phyloP scores from a whole-genome alignment of 2,113 vertebrate genomes.

The Sminthopsis crassicaudata region DNA sequence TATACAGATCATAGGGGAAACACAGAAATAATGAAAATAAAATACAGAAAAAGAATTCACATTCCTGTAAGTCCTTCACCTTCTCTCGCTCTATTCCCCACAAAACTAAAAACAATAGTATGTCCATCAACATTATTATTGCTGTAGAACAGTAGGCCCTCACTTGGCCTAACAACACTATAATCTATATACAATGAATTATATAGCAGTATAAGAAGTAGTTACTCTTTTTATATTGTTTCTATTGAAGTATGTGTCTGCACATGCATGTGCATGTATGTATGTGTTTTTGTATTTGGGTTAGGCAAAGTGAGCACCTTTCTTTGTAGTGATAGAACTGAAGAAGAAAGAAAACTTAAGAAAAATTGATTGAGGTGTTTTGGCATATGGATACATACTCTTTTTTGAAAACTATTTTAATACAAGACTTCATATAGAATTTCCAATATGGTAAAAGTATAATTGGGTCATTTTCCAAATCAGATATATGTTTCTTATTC shows the following conservation, averaged over 20 bases:
- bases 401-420: conserved; percentile 36
- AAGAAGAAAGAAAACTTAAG: neutral
- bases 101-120: neutral
- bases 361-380: conserved; percentile 14
- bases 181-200: neutral
- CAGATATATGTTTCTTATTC: neutral
- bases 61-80: too few species aligned
- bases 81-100: too few species aligned
- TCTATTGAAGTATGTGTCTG: neutral
- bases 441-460: conserved; percentile 32
- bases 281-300: neutral
- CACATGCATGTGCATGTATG: too few species aligned
- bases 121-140: neutral
- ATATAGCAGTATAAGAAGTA: neutral
- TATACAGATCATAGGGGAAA: too few species aligned
- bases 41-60: too few species aligned
- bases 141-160: neutral
- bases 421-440: conserved; percentile 40
- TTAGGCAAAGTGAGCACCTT: neutral
- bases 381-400: neutral
- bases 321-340: conserved; percentile 23
- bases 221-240: conserved; percentile 3
- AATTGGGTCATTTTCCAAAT: neutral
- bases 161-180: neutral
- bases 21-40: too few species aligned